Conservation (phyloP, 2,888 invertebrate species). For the Drosophila eohydei region DNA sequence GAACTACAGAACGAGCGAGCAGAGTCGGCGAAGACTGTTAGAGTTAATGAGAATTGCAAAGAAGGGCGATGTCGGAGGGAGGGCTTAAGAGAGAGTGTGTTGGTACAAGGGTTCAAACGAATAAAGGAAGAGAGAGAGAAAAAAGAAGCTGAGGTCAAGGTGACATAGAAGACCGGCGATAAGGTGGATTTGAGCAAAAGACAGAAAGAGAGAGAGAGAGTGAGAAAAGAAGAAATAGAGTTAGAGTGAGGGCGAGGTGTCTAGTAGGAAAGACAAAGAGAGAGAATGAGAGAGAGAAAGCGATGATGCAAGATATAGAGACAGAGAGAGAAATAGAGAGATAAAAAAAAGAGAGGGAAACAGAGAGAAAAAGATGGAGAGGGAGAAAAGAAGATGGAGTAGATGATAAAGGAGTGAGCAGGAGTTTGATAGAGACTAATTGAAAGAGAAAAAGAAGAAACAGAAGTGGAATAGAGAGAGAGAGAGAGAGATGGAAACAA, state of each 20-base stretch:
- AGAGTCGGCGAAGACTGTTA: background rate
- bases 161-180: too few relatives aligned
- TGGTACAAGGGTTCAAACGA: background rate
- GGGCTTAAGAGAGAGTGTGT: background rate
- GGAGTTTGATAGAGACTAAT: background rate
- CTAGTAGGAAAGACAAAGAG: background rate
- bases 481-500: background rate
- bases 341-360: background rate
- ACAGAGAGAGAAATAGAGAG: background rate
- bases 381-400: too few relatives aligned
- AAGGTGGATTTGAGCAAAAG: too few relatives aligned
- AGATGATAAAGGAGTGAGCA: background rate
- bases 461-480: background rate
- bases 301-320: background rate
- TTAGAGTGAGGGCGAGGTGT: too few relatives aligned
- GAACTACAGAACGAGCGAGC: background rate
- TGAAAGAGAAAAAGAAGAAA: background rate
- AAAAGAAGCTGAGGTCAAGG: too few relatives aligned
- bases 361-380: background rate
- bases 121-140: background rate
- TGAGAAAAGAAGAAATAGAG: background rate
- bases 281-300: background rate
- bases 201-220: background rate
- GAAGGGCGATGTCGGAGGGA: background rate
- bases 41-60: background rate